A percentile compares a stretch with the other conserved stretches of the same genome.
phyloP scores from a whole-genome alignment of 2,797 vertebrate genomes.

The Gobionotothen gibberifrons region DNA sequence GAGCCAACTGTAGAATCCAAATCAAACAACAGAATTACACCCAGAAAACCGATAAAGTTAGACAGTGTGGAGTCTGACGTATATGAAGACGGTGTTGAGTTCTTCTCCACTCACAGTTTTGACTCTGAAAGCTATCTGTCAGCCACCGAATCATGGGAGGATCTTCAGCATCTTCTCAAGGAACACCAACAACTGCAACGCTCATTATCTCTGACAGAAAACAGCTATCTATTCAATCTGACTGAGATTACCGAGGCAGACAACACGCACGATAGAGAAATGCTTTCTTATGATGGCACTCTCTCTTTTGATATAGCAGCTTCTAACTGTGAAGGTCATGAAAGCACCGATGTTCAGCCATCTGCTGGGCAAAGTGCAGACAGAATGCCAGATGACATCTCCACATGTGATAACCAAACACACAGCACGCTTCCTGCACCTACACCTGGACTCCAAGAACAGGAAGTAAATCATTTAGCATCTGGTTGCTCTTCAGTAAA shows the following conservation, averaged over 20 bases:
- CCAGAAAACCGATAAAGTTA: background rate
- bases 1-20: background rate
- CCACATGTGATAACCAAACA: conserved; percentile 23
- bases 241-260: conserved; percentile 1
- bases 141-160: conserved; percentile 61
- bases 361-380: conserved; percentile 31
- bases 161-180: conserved; percentile 13
- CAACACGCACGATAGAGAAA: background rate
- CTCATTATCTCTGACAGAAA: conserved; percentile 17
- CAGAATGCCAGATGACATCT: conserved; percentile 45
- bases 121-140: conserved; percentile 74
- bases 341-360: conserved; percentile 23
- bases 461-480: conserved; percentile 17
- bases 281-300: background rate
- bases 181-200: conserved; percentile 17
- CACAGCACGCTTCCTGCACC: conserved; percentile 15
- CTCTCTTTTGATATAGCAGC: conserved; percentile 9
- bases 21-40: conserved; percentile 3
- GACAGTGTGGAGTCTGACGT: conserved; percentile 52
- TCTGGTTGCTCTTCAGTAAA: conserved; percentile 32
- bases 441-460: conserved; percentile 14
- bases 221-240: background rate
- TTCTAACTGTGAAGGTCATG: conserved; percentile 17
- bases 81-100: conserved; percentile 47
- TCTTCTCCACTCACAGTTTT: conserved; percentile 57